Conservation (phyloP, 1,140 invertebrate species). For the Drosophila leontia region DNA sequence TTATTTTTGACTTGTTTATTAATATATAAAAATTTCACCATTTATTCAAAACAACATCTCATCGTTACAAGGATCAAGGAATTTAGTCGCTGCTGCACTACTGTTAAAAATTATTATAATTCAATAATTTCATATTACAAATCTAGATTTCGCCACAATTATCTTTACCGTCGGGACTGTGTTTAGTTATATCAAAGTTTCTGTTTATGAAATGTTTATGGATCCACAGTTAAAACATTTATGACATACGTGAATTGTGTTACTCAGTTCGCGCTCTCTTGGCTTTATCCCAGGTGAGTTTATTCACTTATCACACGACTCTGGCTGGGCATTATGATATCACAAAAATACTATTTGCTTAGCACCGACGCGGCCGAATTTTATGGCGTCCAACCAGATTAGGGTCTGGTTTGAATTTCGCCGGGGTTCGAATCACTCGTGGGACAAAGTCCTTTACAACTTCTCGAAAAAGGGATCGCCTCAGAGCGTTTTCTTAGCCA, state of each 20-base stretch:
- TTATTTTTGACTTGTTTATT: neutral
- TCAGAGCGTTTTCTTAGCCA: slow-evolving; percentile 8
- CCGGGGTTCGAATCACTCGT: slow-evolving; percentile 10
- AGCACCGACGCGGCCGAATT: slow-evolving; percentile 30
- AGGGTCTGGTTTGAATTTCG: slow-evolving; percentile 25
- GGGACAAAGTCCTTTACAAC: slow-evolving; percentile 35
- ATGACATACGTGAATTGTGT: slow-evolving; percentile 41
- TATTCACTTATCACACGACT: slow-evolving; percentile 46
- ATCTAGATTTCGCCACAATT: slow-evolving; percentile 19
- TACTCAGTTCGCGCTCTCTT: slow-evolving; percentile 19
- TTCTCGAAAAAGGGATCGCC: slow-evolving; percentile 8
- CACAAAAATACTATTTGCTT: slow-evolving; percentile 49
- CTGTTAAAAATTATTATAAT: neutral
- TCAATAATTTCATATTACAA: slow-evolving; percentile 8
- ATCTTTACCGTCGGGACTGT: neutral
- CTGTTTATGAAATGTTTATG: slow-evolving; percentile 44
- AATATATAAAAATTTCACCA: neutral
- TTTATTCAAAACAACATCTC: neutral
- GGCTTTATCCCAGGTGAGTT: slow-evolving; percentile 38
- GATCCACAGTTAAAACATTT: slow-evolving; percentile 41
- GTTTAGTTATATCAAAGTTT: slow-evolving; percentile 43
- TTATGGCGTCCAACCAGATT: slow-evolving; percentile 36
- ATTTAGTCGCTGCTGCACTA: neutral
- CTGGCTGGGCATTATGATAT: slow-evolving; percentile 40
- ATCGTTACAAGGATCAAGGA: neutral